Evolutionary conservation across 2,888 invertebrate species (phyloP).

Genomic region (Lasioglossum zephyrum): DNA sequence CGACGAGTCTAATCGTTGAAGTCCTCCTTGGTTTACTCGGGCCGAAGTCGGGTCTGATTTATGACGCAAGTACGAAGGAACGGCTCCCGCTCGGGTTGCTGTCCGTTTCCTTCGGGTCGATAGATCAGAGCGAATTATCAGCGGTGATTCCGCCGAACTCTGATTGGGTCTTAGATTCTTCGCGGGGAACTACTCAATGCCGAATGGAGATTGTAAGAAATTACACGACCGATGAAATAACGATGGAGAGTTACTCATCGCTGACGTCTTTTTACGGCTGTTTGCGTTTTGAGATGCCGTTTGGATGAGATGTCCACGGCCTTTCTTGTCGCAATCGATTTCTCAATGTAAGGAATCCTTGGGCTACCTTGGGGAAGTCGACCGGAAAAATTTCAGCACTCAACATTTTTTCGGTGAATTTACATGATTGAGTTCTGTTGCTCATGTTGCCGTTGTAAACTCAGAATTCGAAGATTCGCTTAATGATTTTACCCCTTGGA

Average conservation of each 20-base stretch:
- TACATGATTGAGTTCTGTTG: background rate
- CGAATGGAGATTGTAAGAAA: constrained; percentile 2
- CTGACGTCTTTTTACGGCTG: background rate
- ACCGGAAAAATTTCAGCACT: background rate
- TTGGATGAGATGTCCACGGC: background rate
- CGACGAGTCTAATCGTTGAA: constrained; percentile 70
- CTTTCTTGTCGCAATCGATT: background rate
- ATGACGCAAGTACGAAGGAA: constrained; percentile 50
- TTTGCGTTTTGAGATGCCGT: background rate
- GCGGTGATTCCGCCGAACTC: constrained; percentile 17
- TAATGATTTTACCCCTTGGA: background rate
- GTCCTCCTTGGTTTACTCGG: constrained; percentile 55
- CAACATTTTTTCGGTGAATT: background rate
- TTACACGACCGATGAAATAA: background rate
- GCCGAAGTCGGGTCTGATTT: constrained; percentile 63
- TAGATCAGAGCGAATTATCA: constrained; percentile 60
- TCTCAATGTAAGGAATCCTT: background rate
- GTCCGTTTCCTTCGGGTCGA: constrained; percentile 52
- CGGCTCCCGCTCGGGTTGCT: constrained; percentile 31
- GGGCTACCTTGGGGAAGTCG: background rate
- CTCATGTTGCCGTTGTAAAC: background rate
- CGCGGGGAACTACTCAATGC: background rate
- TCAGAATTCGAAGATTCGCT: background rate
- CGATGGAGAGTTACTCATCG: background rate
- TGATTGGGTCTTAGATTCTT: constrained; percentile 19